Evolutionary conservation across 2,113 vertebrate species (phyloP), one percentile per base, ranked within the genome.

Genomic region (Zapus hudsonius): DNA sequence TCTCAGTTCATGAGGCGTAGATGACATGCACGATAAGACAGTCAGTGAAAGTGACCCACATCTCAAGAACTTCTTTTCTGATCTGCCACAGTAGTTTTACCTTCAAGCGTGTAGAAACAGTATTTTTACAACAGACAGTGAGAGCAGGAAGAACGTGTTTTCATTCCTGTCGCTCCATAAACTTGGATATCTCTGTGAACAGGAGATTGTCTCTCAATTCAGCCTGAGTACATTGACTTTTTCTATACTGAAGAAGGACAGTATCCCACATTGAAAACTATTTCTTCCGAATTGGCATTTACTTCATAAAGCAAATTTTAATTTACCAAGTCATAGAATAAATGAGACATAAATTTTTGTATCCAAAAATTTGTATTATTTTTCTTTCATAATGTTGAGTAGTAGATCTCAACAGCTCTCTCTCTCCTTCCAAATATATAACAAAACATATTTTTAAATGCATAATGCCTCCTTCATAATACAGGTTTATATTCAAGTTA

Each of bases 1-100:
- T n/a, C 80, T 91, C 66, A 74, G 55, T 89, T 97, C 92, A 76
- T 52, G 16, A 0, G 69, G 85, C 92, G 64, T 94, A 86, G 44
- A 91, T 33, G 89, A 89, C n/a, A 42, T 23, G 23, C 64, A 91
- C 94, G 40, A 74, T 80, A 74, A 96, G 22, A 87, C 9, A 29
- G 11, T 76, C 52, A 89, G 81, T 40, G 69, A 80, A 42, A 95
- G 29, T 80, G 70, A 78, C 72, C 47, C 13, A 7, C 36, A 91
- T 94, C 36, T 82, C 70, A 10, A 70, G 36, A 84, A 93, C 17
- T 40, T 90, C 83, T 88, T 11, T 36, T 94, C 42, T 74, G n/a
- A 85, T 69, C 40, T 95, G 47, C 76, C 69, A 31, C 57, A 29
- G 27, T 20, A 44, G 52, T 84, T 84, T 92, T 66, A 63, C 76